Percentiles rank a stretch among this genome's conserved stretches.
Evolutionary conservation across 2,113 vertebrate genomes (phyloP).

Genomic region (Mirounga angustirostris): DNA sequence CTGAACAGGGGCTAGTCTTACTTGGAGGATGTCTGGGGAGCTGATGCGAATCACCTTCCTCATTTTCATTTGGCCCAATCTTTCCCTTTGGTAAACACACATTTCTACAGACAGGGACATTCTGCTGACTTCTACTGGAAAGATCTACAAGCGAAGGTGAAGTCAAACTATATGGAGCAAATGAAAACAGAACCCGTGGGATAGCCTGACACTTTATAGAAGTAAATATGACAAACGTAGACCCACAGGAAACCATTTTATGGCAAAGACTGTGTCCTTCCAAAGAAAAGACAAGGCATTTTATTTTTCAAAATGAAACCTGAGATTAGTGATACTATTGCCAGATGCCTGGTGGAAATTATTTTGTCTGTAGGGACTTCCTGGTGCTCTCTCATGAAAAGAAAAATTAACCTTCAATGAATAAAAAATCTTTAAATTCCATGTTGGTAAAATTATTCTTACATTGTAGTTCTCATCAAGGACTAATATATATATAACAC

Average conservation of each 20-base stretch:
- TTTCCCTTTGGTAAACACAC: slow-evolving; percentile 1
- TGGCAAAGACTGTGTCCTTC: slow-evolving; percentile 70
- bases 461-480: slow-evolving; percentile 78
- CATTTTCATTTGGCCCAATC: background rate
- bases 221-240: slow-evolving; percentile 72
- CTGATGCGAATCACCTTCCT: background rate
- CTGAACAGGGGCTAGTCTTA: background rate
- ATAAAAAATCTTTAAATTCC: slow-evolving; percentile 76
- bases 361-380: slow-evolving; percentile 23
- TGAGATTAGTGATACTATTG: slow-evolving; percentile 68
- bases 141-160: slow-evolving; percentile 48
- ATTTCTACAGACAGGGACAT: background rate
- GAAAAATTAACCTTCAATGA: slow-evolving; percentile 82
- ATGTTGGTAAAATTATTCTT: slow-evolving; percentile 78
- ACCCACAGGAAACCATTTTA: slow-evolving; percentile 70
- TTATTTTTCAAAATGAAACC: slow-evolving; percentile 81
- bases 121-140: slow-evolving; percentile 19
- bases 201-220: slow-evolving; percentile 67
- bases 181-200: slow-evolving; percentile 52
- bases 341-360: slow-evolving; percentile 68
- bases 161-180: background rate
- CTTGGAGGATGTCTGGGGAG: background rate
- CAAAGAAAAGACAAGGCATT: slow-evolving; percentile 64
- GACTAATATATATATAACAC: slow-evolving; percentile 82
- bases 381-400: slow-evolving; percentile 62